Evolutionary conservation across 2,888 invertebrate species (phyloP), one percentile per base, ranked within the genome.

Genomic region (Zhuqinia jingwanae): DNA sequence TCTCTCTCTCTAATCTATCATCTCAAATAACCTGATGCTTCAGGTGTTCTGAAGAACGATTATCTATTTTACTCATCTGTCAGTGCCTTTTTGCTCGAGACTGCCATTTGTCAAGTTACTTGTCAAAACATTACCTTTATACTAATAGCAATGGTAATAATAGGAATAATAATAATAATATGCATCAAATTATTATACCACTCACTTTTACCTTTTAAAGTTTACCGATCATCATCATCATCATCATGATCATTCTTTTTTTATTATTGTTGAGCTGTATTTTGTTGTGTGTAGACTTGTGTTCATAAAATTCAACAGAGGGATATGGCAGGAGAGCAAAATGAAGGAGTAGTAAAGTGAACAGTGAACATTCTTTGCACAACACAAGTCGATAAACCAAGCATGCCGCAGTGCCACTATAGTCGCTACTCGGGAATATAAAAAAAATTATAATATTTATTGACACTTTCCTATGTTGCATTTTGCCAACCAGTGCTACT

Each of bases 71-170:
- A 80, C 85, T 85, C 88, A 88, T 87, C 87, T 87, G 87, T 87
- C 86, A 87, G 81, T 70, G 30, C 76, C 63, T 63, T 81, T 81
- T 82, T 82, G 65, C 85, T 79, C 70, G 86, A 82, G 80, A 65
- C 76, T 89, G 86, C 89, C 90, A 89, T 90, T 90, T 90, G 90
- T 90, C 90, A 90, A 90, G 87, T 88, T 87, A 76, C 88, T 89
- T 89, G 90, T 90, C 89, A 90, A 89, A 90, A 90, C 88, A 90
- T 85, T 88, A 30, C 56, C 78, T 78, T 60, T 63, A 5, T 79
- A 36, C n/a, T 80, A 42, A 22, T 58, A 58, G 58, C 22, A 60
- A 27, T 60, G 13, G 13, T 36, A 20, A 70, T 47, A 47, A 70
- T 70, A 58, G 20, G 25, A 11, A 50, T 58, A 13, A 30, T 63